Percentiles rank a stretch among this genome's conserved stretches.
These are phyloP conservation scores for Slavum lentiscoides DNA, from an alignment of 2,888 invertebrate species.

Conservation along the genomic window DNA sequence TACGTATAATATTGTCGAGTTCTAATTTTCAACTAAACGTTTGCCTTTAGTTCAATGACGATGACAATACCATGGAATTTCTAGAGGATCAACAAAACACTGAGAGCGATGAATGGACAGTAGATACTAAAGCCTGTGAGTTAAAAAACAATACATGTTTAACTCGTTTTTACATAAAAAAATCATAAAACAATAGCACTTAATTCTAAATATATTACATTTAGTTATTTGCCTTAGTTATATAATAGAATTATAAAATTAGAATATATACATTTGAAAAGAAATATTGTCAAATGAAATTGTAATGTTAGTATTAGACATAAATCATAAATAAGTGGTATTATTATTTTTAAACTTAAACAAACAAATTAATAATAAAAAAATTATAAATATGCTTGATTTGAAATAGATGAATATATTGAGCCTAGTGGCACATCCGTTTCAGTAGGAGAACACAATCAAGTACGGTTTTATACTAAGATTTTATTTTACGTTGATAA, in stretches of 20 bases:
- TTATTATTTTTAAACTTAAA: neutral
- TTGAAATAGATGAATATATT: slow-evolving; percentile 26
- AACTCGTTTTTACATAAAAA: neutral
- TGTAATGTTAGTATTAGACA: neutral
- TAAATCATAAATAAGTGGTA: neutral
- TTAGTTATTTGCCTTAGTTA: too few species aligned
- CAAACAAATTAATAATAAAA: neutral
- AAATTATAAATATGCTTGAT: neutral
- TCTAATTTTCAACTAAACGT: neutral
- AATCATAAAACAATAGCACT: neutral
- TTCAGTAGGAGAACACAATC: slow-evolving; percentile 42
- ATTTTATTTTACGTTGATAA: neutral
- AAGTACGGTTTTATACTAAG: slow-evolving; percentile 11
- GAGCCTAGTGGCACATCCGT: slow-evolving; percentile 42
- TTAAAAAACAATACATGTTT: neutral
- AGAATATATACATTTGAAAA: neutral
- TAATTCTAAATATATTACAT: too few species aligned
- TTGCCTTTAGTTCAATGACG: slow-evolving; percentile 32
- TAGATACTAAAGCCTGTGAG: slow-evolving; percentile 39
- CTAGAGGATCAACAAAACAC: slow-evolving; percentile 41
- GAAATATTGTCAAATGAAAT: neutral
- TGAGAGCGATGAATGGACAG: slow-evolving; percentile 36
- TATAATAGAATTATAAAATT: neutral
- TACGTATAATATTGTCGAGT: neutral
- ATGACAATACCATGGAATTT: slow-evolving; percentile 47